Conservation (phyloP, 2,797 vertebrate genomes). For the Darevskia nairensis region DNA sequence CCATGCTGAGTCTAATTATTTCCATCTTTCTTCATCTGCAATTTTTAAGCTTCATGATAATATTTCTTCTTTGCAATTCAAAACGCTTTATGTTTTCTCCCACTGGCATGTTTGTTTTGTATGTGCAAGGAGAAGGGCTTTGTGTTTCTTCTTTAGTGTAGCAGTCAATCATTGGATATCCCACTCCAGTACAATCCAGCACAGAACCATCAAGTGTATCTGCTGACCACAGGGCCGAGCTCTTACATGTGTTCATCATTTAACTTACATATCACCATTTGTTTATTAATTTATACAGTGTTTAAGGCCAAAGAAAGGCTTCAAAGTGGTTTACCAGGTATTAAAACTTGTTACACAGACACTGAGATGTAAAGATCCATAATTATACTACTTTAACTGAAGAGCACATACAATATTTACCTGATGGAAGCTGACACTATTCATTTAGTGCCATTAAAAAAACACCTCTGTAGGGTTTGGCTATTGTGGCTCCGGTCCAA, state of each 20-base stretch:
- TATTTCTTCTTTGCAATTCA: slow-evolving; percentile 1
- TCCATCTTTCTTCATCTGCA: slow-evolving; percentile 17
- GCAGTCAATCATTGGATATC: neutral
- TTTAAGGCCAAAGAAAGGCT: too few relatives aligned
- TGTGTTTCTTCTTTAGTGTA: neutral
- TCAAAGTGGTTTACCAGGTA: too few relatives aligned
- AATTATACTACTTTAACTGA: neutral
- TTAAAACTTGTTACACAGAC: too few relatives aligned
- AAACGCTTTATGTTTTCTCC: neutral
- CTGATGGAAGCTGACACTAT: neutral
- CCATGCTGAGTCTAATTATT: slow-evolving; percentile 19
- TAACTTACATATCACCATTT: neutral
- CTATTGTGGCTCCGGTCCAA: neutral
- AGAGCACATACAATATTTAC: neutral
- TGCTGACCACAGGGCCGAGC: neutral
- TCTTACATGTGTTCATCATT: neutral
- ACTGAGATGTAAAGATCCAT: too few relatives aligned
- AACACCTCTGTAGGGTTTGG: too few relatives aligned
- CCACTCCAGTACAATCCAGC: neutral
- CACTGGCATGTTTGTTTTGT: neutral
- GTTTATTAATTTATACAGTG: too few relatives aligned
- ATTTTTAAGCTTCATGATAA: neutral
- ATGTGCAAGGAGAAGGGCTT: neutral
- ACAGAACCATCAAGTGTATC: neutral
- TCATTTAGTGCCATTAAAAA: neutral